Percentiles rank a stretch among this genome's conserved stretches.
Evolutionary conservation across 2,797 vertebrate genomes (phyloP).

Genomic region (Anguilla obscura): DNA sequence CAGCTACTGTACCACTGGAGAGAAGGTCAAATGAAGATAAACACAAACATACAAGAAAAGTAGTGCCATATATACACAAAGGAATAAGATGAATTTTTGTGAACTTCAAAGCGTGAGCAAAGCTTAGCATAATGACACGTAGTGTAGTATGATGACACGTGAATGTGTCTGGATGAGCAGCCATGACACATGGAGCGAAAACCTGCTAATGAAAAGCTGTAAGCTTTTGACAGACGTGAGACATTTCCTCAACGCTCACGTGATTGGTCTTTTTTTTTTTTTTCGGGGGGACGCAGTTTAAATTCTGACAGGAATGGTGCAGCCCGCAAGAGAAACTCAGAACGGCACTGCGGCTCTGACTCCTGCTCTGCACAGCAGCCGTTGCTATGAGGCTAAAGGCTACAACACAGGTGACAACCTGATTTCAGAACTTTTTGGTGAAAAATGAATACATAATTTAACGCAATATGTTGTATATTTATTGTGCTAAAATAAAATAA

Average conservation of each 20-base stretch:
- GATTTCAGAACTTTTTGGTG: not conserved
- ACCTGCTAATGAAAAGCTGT: constrained; percentile 23
- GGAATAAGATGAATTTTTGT: not conserved
- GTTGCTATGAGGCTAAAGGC: not conserved
- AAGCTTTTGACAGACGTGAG: constrained; percentile 8
- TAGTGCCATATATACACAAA: not conserved
- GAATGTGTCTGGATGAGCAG: constrained; percentile 18
- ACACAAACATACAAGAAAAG: not conserved
- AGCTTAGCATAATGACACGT: constrained; percentile 29
- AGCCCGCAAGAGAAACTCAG: not conserved
- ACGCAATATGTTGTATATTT: not conserved
- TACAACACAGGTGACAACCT: constrained; percentile 17
- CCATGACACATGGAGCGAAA: constrained; percentile 16
- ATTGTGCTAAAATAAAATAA: not conserved
- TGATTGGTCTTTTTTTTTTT: constrained; percentile 13
- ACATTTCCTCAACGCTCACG: not conserved
- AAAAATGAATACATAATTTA: not conserved
- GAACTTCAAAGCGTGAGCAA: constrained; percentile 11
- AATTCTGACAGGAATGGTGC: constrained; percentile 21
- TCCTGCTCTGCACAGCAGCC: not conserved
- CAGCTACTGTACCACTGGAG: not conserved
- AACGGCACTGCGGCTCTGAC: not conserved
- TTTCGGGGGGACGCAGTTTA: constrained; percentile 16
- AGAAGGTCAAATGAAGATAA: not conserved
- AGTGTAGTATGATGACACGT: constrained; percentile 16